Percentiles rank a stretch among this genome's conserved stretches.
Evolutionary conservation across 2,888 invertebrate species (phyloP).

Genomic region (Deilephila porcellus): DNA sequence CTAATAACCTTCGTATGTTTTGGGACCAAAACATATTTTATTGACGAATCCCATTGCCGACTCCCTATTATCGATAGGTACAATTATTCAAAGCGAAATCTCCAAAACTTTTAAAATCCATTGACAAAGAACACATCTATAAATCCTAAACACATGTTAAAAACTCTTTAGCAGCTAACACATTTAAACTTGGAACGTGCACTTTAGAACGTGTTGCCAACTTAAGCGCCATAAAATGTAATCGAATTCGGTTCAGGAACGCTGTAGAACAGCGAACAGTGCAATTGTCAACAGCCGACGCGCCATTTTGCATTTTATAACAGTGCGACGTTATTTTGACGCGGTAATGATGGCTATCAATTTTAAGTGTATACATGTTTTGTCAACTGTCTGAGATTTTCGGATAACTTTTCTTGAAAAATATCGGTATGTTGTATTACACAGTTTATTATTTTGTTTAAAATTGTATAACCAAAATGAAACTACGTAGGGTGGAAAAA

Average conservation of each 20-base stretch:
- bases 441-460: too few species aligned
- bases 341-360: slow-evolving; percentile 70
- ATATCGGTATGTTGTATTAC: too few species aligned
- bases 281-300: slow-evolving; percentile 80
- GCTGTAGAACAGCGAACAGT: slow-evolving; percentile 44
- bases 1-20: too few species aligned
- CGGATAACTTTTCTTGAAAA: too few species aligned
- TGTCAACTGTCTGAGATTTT: not conserved
- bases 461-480: too few species aligned
- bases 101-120: not conserved
- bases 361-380: slow-evolving; percentile 56
- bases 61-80: too few species aligned
- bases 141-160: slow-evolving; percentile 44
- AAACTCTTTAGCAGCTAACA: slow-evolving; percentile 38
- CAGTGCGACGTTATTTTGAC: slow-evolving; percentile 62
- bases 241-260: slow-evolving; percentile 78
- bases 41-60: too few species aligned
- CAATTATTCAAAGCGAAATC: too few species aligned
- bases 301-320: slow-evolving; percentile 75
- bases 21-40: too few species aligned
- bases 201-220: slow-evolving; percentile 65
- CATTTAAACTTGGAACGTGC: slow-evolving; percentile 58
- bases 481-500: too few species aligned
- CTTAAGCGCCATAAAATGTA: slow-evolving; percentile 75
- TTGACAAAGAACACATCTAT: slow-evolving; percentile 25